Conservation (phyloP, 2,888 invertebrate species). For the Silvanus unidentatus region DNA sequence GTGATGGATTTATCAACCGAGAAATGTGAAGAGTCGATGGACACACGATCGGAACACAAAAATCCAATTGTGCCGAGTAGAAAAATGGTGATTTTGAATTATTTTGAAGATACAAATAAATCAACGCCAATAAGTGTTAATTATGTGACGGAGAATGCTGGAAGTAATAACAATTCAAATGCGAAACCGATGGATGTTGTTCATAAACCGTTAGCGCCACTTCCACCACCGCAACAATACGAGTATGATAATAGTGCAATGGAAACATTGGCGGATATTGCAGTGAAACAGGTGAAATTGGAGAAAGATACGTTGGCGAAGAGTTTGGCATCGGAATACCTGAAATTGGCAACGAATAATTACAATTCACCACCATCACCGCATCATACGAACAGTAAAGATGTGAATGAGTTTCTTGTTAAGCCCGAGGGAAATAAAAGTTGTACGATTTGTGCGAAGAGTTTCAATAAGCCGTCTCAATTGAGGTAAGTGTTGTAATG, state of each 20-base stretch:
- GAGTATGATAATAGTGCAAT: constrained; percentile 46
- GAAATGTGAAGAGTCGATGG: too few species aligned
- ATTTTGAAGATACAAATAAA: too few species aligned
- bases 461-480: constrained; percentile 87
- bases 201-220: too few species aligned
- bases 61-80: too few species aligned
- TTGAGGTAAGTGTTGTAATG: constrained; percentile 53
- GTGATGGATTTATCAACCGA: constrained; percentile 43
- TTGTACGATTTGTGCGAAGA: constrained; percentile 75
- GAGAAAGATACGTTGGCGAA: constrained; percentile 52
- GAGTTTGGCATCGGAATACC: constrained; percentile 60
- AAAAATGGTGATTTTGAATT: too few species aligned
- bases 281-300: constrained; percentile 44
- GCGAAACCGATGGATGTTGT: too few species aligned
- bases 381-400: constrained; percentile 27
- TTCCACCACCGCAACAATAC: neutral
- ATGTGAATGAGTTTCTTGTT: constrained; percentile 42
- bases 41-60: too few species aligned
- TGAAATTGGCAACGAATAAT: constrained; percentile 52
- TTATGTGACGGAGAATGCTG: too few species aligned
- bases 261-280: constrained; percentile 46
- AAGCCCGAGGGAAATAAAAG: constrained; percentile 46
- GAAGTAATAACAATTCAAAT: too few species aligned
- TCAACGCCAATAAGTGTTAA: too few species aligned
- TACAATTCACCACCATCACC: constrained; percentile 18